These are phyloP conservation scores for Cotesia typhae DNA, from an alignment of 1,140 invertebrate species.

Conservation along the genomic window DNA sequence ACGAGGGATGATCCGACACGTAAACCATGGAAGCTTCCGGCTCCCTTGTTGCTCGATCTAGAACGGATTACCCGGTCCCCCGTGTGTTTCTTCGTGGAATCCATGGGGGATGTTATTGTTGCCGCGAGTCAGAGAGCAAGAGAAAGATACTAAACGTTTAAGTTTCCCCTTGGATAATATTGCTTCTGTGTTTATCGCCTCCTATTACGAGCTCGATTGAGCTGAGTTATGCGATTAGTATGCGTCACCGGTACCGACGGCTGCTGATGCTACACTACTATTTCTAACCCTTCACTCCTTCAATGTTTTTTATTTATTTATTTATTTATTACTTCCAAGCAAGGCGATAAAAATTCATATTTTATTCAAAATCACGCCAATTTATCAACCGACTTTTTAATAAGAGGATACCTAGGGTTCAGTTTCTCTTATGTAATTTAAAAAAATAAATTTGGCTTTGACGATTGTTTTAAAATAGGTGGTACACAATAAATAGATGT, in stretches of 20 bases:
- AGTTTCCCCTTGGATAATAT: conserved; percentile 53
- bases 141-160: conserved; percentile 26
- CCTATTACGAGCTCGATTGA: conserved; percentile 61
- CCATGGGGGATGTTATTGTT: conserved; percentile 62
- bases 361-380: too few relatives aligned
- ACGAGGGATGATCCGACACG: conserved; percentile 65
- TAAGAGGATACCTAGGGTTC: too few relatives aligned
- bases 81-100: conserved; percentile 49
- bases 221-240: conserved; percentile 59
- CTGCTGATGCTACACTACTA: conserved; percentile 2
- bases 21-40: conserved; percentile 53
- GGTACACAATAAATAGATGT: too few relatives aligned
- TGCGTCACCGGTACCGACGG: conserved; percentile 52
- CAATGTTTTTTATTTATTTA: conserved; percentile 40
- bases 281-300: conserved; percentile 42
- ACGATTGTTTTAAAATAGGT: too few relatives aligned
- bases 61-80: conserved; percentile 55
- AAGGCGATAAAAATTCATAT: too few relatives aligned
- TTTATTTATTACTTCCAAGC: not conserved
- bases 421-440: too few relatives aligned
- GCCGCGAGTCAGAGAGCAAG: conserved; percentile 44
- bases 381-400: too few relatives aligned
- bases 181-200: conserved; percentile 58
- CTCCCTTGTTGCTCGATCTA: conserved; percentile 39
- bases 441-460: too few relatives aligned